Evolutionary conservation across 2,113 vertebrate species (phyloP), one percentile per base, ranked within the genome.

Genomic region (Pterocles orientalis): DNA sequence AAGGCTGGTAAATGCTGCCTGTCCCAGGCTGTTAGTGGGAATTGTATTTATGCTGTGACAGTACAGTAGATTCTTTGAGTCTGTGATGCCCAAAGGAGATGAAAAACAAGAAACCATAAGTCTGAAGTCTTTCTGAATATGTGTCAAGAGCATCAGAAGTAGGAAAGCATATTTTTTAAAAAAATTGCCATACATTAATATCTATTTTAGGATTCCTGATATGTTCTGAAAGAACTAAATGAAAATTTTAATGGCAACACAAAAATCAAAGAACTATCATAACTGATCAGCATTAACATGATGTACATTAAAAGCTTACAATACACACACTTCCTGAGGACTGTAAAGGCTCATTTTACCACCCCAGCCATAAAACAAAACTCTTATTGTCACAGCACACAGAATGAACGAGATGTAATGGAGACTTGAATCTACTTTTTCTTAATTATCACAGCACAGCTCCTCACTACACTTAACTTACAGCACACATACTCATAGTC

Each of bases 41-140:
- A 90, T 50, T 80, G n/a, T 72, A 87, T 89, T 81, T 92, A 91
- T 75, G 73, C 54, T 88, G 56, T 86, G 96, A 94, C 92, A 96
- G 79, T 69, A 61, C 86, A 96, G 56, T 26, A 91, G 61, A 85
- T 45, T 95, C 82, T 21, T 61, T 90, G 91, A 82, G 82, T 72
- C 73, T 80, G 60, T 83, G 94, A 94, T 92, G 73, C 91, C 92
- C 88, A 95, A 75, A 95, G 90, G 69, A 86, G 78, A 93, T 58
- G 86, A 97, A 97, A 94, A 95, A 72, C 60, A 95, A 88, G 82
- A 86, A 94, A 88, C 86, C 87, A 72, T 95, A 88, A 91, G 93
- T 95, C 79, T 88, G 72, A 95, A 92, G 62, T 92, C 92, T 88
- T 92, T 89, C 48, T 83, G 77, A 96, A 96, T 96, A 88, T 91